Percentiles rank a stretch among this genome's conserved stretches.
phyloP scores from a whole-genome alignment of 2,888 invertebrate genomes.

The Polymixis lichenea region DNA sequence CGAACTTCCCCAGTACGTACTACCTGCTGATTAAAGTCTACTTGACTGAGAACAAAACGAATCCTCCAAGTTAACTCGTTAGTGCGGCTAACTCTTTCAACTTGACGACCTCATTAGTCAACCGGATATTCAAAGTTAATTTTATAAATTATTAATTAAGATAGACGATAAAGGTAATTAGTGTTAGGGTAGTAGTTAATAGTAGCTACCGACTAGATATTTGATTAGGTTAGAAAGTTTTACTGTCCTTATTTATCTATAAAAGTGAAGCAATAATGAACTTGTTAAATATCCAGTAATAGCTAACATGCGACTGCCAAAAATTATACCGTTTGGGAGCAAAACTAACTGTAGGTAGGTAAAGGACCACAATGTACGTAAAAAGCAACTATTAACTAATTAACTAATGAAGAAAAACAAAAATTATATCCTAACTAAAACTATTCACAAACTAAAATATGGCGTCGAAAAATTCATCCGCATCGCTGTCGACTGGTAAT shows the following conservation, averaged over 20 bases:
- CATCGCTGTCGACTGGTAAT: too few species aligned
- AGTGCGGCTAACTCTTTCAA: slow-evolving; percentile 54
- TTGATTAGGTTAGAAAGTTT: neutral
- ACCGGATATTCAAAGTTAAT: slow-evolving; percentile 19
- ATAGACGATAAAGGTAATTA: slow-evolving; percentile 11
- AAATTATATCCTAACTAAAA: too few species aligned
- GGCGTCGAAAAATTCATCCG: too few species aligned
- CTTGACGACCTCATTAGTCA: slow-evolving; percentile 51
- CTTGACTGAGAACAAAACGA: slow-evolving; percentile 49
- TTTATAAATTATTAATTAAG: slow-evolving; percentile 20
- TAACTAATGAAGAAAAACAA: too few species aligned
- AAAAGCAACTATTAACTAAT: too few species aligned
- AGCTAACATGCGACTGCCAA: neutral
- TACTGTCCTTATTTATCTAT: neutral
- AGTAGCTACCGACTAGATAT: neutral
- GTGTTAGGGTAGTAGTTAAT: slow-evolving; percentile 1
- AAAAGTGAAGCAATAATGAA: neutral
- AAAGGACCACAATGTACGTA: neutral
- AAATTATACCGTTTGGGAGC: neutral
- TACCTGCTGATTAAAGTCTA: slow-evolving; percentile 50
- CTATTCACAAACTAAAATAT: too few species aligned
- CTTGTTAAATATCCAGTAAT: neutral
- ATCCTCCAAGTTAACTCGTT: slow-evolving; percentile 64
- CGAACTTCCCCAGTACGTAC: slow-evolving; percentile 28
- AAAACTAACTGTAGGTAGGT: neutral